These are phyloP conservation scores for Drosophila biarmipes DNA, from an alignment of 1,140 invertebrate species.

Conservation along the genomic window DNA sequence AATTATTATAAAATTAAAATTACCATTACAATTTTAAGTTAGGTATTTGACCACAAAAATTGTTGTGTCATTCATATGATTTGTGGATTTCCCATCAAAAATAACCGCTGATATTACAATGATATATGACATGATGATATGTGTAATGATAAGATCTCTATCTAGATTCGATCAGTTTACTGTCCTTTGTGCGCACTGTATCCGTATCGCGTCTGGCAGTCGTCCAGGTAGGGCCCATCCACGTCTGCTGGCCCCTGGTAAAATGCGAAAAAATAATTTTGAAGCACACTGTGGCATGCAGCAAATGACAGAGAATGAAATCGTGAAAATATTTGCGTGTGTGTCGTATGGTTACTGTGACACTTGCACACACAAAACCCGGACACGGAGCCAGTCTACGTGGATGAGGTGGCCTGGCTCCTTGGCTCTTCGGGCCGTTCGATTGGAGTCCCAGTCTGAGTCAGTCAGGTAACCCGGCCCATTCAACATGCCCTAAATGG, in stretches of 20 bases:
- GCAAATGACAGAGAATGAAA: slow-evolving; percentile 84
- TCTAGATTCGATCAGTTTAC: background rate
- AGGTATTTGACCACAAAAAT: no score
- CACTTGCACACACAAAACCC: slow-evolving; percentile 63
- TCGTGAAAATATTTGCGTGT: slow-evolving; percentile 84
- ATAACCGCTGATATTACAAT: no score
- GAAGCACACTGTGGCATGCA: slow-evolving; percentile 83
- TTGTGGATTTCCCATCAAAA: no score
- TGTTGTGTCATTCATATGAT: no score
- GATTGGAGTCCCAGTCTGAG: background rate
- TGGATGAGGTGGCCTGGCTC: background rate
- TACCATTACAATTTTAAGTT: no score
- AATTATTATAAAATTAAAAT: no score
- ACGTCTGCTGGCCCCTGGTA: slow-evolving; percentile 32
- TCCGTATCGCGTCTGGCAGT: slow-evolving; percentile 30
- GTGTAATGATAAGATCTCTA: background rate
- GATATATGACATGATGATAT: no score
- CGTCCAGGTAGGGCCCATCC: slow-evolving; percentile 51
- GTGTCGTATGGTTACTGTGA: slow-evolving; percentile 83
- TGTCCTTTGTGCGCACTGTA: slow-evolving; percentile 24
- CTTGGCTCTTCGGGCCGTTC: slow-evolving; percentile 7
- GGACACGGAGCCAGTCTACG: slow-evolving; percentile 12
- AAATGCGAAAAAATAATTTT: slow-evolving; percentile 78
- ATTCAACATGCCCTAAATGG: slow-evolving; percentile 73
- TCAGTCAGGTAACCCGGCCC: slow-evolving; percentile 33